These are phyloP conservation scores for Mustela lutreola DNA, from an alignment of 2,113 vertebrate species.

Conservation along the genomic window DNA sequence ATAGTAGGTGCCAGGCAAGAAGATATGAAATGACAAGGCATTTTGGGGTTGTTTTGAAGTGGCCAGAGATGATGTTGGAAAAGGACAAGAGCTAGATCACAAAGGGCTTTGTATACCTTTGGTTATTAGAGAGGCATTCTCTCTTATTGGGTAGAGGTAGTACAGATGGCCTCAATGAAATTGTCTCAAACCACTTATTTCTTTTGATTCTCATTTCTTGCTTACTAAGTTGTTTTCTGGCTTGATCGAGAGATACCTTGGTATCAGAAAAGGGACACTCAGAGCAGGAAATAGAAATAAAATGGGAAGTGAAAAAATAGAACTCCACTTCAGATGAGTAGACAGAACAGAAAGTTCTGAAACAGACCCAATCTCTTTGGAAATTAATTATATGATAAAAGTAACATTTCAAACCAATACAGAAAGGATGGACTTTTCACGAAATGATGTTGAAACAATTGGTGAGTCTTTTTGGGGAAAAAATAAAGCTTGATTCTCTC, in stretches of 20 bases:
- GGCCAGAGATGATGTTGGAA: background rate
- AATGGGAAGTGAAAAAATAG: background rate
- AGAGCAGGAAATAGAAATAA: background rate
- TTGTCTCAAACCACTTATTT: background rate
- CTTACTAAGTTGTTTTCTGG: background rate
- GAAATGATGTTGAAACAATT: background rate
- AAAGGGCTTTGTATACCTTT: background rate
- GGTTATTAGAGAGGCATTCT: background rate
- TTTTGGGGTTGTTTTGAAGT: background rate
- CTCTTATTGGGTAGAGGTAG: background rate
- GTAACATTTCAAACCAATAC: background rate
- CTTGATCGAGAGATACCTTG: background rate
- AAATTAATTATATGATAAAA: conserved; percentile 36
- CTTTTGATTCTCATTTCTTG: background rate
- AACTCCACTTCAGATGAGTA: conserved; percentile 18
- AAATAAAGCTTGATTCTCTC: background rate
- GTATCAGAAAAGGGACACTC: background rate
- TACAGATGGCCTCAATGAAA: background rate
- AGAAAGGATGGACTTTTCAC: conserved; percentile 5
- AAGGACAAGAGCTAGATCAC: background rate
- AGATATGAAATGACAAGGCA: background rate
- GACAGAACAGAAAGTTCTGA: background rate
- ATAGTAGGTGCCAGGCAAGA: background rate
- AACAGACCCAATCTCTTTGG: background rate
- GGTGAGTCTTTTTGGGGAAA: background rate